Evolutionary conservation across 2,888 invertebrate genomes (phyloP).

Genomic region (Dynastes maya): DNA sequence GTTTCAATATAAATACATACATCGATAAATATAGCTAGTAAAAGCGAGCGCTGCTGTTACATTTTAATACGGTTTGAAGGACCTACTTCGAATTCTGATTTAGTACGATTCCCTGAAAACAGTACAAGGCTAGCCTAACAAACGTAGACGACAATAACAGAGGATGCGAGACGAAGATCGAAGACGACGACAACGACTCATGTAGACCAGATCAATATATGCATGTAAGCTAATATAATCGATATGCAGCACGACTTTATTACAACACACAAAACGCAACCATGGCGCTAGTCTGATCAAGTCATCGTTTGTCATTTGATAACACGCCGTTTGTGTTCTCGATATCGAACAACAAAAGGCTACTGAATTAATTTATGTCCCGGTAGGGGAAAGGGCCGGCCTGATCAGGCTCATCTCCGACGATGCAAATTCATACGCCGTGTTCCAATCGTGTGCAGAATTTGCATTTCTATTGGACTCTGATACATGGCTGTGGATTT

Average conservation of each 20-base stretch:
- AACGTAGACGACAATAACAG: conserved; percentile 22
- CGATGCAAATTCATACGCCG: conserved; percentile 60
- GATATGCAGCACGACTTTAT: conserved; percentile 62
- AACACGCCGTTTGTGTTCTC: conserved; percentile 57
- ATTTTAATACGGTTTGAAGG: conserved; percentile 48
- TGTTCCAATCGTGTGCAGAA: conserved; percentile 59
- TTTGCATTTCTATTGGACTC: conserved; percentile 56
- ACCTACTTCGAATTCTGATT: conserved; percentile 50
- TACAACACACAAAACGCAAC: conserved; percentile 55
- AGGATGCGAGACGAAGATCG: conserved; percentile 8
- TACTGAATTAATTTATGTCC: conserved; percentile 60
- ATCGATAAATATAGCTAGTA: conserved; percentile 30
- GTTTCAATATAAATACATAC: neutral
- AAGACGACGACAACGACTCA: conserved; percentile 45
- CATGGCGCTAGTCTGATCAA: conserved; percentile 59
- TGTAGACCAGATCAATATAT: conserved; percentile 56
- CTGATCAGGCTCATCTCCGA: conserved; percentile 52
- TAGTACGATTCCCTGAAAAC: conserved; percentile 53
- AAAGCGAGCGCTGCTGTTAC: conserved; percentile 28
- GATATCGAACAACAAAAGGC: conserved; percentile 60
- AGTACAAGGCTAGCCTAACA: conserved; percentile 51
- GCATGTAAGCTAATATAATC: conserved; percentile 54
- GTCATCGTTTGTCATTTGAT: conserved; percentile 61
- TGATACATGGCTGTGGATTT: neutral
- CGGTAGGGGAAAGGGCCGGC: neutral